Conservation (phyloP, 1,140 invertebrate genomes). For the Zaprionus kolodkinae region DNA sequence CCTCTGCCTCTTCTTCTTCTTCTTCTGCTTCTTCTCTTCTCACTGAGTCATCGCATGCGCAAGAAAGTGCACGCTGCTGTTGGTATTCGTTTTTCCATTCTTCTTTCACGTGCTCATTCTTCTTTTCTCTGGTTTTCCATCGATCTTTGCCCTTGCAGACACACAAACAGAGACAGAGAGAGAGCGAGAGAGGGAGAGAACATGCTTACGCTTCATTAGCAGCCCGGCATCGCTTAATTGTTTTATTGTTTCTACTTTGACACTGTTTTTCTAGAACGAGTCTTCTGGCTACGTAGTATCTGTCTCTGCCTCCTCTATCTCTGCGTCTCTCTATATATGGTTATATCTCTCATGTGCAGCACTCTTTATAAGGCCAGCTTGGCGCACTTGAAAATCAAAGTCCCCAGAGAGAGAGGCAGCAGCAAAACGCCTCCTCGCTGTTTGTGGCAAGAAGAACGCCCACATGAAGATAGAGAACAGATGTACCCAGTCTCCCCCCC, state of each 20-base stretch:
- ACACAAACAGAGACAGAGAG: neutral
- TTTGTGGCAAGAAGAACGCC: conserved; percentile 57
- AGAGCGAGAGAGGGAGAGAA: neutral
- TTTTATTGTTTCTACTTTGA: conserved; percentile 52
- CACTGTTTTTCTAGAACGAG: conserved; percentile 45
- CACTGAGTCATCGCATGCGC: conserved; percentile 59
- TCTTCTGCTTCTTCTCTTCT: conserved; percentile 30
- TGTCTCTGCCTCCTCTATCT: neutral
- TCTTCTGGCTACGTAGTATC: conserved; percentile 11
- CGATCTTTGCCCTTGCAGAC: conserved; percentile 47
- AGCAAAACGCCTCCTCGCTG: conserved; percentile 56
- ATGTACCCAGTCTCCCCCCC: conserved; percentile 14
- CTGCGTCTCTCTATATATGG: neutral
- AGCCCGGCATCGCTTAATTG: conserved; percentile 41
- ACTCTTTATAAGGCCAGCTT: neutral
- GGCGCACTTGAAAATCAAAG: conserved; percentile 28
- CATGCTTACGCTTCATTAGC: conserved; percentile 45
- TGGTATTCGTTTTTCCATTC: conserved; percentile 2
- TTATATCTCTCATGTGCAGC: neutral
- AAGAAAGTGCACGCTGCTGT: conserved; percentile 39
- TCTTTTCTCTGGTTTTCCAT: conserved; percentile 41
- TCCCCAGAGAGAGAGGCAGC: conserved; percentile 29
- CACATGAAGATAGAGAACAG: conserved; percentile 32
- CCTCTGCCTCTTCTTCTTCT: conserved; percentile 4
- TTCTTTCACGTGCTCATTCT: conserved; percentile 10